These are phyloP conservation scores for Drosophila nigricruria DNA, from an alignment of 2,888 invertebrate species.

Conservation along the genomic window DNA sequence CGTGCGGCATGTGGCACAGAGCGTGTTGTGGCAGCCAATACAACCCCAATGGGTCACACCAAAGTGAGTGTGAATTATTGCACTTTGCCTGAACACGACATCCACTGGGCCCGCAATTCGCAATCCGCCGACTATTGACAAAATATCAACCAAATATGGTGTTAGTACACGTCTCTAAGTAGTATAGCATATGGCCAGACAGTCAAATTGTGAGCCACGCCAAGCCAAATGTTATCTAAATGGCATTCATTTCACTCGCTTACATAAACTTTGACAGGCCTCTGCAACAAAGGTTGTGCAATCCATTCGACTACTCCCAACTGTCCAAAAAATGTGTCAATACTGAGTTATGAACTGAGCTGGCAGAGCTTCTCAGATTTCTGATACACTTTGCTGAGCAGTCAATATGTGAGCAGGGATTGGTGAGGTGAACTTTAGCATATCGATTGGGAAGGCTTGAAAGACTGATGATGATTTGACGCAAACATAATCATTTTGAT, in stretches of 20 bases:
- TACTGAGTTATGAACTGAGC: slow-evolving; percentile 18
- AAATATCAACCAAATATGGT: slow-evolving; percentile 59
- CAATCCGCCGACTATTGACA: slow-evolving; percentile 50
- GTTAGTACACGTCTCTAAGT: slow-evolving; percentile 37
- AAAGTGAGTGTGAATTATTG: slow-evolving; percentile 81
- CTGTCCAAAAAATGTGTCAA: slow-evolving; percentile 22
- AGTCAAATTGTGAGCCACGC: slow-evolving; percentile 38
- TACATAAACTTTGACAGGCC: slow-evolving; percentile 61
- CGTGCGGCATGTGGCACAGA: slow-evolving; percentile 64
- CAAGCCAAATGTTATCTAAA: slow-evolving; percentile 71
- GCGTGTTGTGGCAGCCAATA: slow-evolving; percentile 56
- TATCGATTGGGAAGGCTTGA: background rate
- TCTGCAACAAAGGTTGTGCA: slow-evolving; percentile 41
- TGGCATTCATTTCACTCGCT: slow-evolving; percentile 74
- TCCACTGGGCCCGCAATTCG: slow-evolving; percentile 28
- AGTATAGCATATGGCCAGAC: slow-evolving; percentile 39
- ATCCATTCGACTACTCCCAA: slow-evolving; percentile 32
- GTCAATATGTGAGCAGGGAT: background rate
- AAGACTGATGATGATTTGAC: background rate
- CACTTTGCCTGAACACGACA: slow-evolving; percentile 77
- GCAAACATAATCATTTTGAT: too few species aligned
- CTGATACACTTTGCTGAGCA: background rate
- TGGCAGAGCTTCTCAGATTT: slow-evolving; percentile 8
- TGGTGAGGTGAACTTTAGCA: background rate
- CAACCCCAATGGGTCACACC: slow-evolving; percentile 63